A percentile compares a stretch with the other conserved stretches of the same genome.
These are phyloP conservation scores for Phyllopteryx taeniolatus DNA, from an alignment of 2,113 vertebrate genomes.

Conservation along the genomic window DNA sequence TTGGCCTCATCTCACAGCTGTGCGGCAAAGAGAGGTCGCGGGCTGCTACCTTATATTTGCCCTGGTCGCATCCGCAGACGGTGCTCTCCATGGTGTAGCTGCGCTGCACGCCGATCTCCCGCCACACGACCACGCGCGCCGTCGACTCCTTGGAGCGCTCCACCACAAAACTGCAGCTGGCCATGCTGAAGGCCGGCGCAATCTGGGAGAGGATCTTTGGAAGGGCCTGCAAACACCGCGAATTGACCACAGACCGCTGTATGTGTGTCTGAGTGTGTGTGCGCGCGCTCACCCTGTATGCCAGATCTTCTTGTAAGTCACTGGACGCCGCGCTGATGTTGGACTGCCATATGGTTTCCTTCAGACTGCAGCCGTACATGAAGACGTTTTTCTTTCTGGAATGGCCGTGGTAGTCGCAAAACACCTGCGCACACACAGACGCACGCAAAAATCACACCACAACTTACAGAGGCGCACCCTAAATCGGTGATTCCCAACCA, in stretches of 20 bases:
- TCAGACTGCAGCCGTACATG: slow-evolving; percentile 98
- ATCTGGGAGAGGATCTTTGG: slow-evolving; percentile 93
- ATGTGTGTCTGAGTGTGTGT: not conserved
- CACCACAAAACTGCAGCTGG: slow-evolving; percentile 96
- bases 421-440: slow-evolving; percentile 57
- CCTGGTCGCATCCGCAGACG: slow-evolving; percentile 94
- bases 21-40: not conserved
- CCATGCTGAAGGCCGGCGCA: slow-evolving; percentile 94
- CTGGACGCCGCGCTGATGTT: slow-evolving; percentile 77
- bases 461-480: too few relatives aligned
- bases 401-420: slow-evolving; percentile 94
- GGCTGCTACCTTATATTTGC: slow-evolving; percentile 89
- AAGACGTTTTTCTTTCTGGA: slow-evolving; percentile 99
- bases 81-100: slow-evolving; percentile 99
- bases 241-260: not conserved
- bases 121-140: slow-evolving; percentile 95
- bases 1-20: not conserved
- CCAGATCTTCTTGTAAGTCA: slow-evolving; percentile 86
- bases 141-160: slow-evolving; percentile 97
- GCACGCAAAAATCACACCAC: not conserved
- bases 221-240: slow-evolving; percentile 74
- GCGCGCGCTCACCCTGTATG: slow-evolving; percentile 80
- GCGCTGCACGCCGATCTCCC: slow-evolving; percentile 93
- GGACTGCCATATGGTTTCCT: slow-evolving; percentile 94
- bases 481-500: too few relatives aligned